These are phyloP conservation scores for Epinephelus coioides DNA, from an alignment of 2,797 vertebrate genomes.

Conservation along the genomic window DNA sequence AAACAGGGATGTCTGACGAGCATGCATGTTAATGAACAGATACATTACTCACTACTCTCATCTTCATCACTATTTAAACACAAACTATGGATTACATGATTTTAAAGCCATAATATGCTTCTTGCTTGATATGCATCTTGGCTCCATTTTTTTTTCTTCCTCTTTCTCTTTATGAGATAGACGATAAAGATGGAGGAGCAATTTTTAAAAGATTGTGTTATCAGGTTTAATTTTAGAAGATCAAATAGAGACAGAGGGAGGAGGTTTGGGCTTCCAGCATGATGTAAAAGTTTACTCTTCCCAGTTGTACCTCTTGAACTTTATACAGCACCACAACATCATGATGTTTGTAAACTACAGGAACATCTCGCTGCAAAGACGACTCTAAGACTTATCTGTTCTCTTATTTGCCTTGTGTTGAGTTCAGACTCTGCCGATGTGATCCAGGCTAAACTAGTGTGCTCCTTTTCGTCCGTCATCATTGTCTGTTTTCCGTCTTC, in stretches of 20 bases:
- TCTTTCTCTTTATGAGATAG: neutral
- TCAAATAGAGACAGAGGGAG: neutral
- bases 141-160: neutral
- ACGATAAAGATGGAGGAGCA: neutral
- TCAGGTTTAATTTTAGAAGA: neutral
- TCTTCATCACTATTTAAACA: conserved; percentile 73
- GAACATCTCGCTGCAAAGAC: neutral
- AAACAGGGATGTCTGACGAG: conserved; percentile 63
- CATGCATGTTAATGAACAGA: conserved; percentile 74
- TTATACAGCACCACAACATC: neutral
- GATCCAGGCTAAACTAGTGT: neutral
- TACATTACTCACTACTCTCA: conserved; percentile 62
- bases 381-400: neutral
- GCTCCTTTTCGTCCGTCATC: neutral
- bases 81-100: conserved; percentile 47
- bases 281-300: neutral
- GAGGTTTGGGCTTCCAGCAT: neutral
- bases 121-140: conserved; percentile 29
- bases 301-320: too few relatives aligned
- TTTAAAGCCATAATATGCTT: conserved; percentile 31
- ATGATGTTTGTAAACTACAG: neutral
- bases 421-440: conserved; percentile 9
- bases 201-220: neutral
- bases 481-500: neutral
- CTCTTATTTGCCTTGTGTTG: neutral